Evolutionary conservation across 2,888 invertebrate species (phyloP).

Genomic region (Campoplex nolae): DNA sequence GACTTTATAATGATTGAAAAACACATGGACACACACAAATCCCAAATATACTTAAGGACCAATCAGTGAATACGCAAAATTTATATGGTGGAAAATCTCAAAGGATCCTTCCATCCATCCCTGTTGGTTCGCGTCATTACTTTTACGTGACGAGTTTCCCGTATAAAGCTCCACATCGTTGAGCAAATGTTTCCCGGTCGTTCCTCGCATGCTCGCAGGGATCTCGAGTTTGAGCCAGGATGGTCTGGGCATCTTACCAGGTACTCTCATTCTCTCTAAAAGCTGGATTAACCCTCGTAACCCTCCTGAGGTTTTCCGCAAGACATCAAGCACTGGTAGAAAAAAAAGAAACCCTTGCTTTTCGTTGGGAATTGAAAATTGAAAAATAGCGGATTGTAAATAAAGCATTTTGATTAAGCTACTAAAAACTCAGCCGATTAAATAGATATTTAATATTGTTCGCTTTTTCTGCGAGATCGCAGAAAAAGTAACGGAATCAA

Average conservation of each 20-base stretch:
- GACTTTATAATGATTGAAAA: background rate
- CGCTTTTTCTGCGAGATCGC: too few species aligned
- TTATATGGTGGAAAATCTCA: conserved; percentile 48
- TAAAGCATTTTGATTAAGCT: background rate
- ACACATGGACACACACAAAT: background rate
- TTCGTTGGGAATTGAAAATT: background rate
- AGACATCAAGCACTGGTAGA: background rate
- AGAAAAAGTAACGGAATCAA: background rate
- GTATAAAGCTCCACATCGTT: conserved; percentile 44
- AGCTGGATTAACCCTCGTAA: conserved; percentile 36
- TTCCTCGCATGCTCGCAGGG: background rate
- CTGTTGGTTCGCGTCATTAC: conserved; percentile 62
- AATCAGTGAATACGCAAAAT: conserved; percentile 36
- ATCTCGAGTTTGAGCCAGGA: conserved; percentile 28
- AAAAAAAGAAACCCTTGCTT: background rate
- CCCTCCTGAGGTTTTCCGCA: background rate
- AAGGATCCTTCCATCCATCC: conserved; percentile 33
- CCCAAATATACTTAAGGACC: background rate
- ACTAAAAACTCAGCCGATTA: background rate
- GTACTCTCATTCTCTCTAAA: conserved; percentile 50
- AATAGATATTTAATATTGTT: too few species aligned
- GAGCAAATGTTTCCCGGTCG: conserved; percentile 37
- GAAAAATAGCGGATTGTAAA: background rate
- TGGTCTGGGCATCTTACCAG: conserved; percentile 32
- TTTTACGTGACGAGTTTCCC: conserved; percentile 61